A percentile compares a stretch with the other conserved stretches of the same genome.
Evolutionary conservation across 2,888 invertebrate genomes (phyloP).

Genomic region (Rhagophthalmus giganteus): DNA sequence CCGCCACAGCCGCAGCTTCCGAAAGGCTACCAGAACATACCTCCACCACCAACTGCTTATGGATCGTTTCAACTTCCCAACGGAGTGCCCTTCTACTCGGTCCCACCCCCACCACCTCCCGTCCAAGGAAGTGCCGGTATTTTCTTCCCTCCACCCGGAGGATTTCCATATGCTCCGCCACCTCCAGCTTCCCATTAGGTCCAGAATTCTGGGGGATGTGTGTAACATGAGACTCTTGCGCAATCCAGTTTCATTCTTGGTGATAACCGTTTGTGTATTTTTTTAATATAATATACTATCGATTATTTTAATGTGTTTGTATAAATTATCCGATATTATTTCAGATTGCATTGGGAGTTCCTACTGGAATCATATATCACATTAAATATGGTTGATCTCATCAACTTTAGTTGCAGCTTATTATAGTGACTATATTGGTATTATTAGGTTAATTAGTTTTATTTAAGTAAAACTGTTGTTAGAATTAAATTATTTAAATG

Average conservation of each 20-base stretch:
- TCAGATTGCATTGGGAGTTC: conserved; percentile 19
- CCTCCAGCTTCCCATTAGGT: conserved; percentile 47
- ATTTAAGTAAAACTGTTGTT: too few species aligned
- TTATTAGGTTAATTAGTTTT: conserved; percentile 9
- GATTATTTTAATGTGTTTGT: background rate
- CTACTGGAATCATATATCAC: conserved; percentile 18
- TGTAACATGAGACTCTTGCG: conserved; percentile 14
- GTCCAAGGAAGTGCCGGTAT: conserved; percentile 38
- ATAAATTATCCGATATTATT: conserved; percentile 6
- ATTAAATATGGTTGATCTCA: conserved; percentile 12
- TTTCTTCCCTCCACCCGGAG: conserved; percentile 41
- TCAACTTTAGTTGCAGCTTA: conserved; percentile 16
- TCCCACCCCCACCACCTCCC: conserved; percentile 49
- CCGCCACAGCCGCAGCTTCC: conserved; percentile 37
- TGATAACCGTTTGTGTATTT: conserved; percentile 15
- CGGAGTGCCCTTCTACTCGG: conserved; percentile 49
- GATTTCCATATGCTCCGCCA: conserved; percentile 48
- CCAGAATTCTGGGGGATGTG: conserved; percentile 13
- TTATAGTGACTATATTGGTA: conserved; percentile 6
- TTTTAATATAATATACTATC: conserved; percentile 1
- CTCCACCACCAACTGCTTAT: conserved; percentile 36
- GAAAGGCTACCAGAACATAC: conserved; percentile 41
- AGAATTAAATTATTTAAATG: background rate
- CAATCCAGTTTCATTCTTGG: conserved; percentile 18
- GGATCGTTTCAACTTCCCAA: conserved; percentile 47